These are phyloP conservation scores for Selene dorsalis DNA, from an alignment of 2,797 vertebrate species.

Conservation along the genomic window DNA sequence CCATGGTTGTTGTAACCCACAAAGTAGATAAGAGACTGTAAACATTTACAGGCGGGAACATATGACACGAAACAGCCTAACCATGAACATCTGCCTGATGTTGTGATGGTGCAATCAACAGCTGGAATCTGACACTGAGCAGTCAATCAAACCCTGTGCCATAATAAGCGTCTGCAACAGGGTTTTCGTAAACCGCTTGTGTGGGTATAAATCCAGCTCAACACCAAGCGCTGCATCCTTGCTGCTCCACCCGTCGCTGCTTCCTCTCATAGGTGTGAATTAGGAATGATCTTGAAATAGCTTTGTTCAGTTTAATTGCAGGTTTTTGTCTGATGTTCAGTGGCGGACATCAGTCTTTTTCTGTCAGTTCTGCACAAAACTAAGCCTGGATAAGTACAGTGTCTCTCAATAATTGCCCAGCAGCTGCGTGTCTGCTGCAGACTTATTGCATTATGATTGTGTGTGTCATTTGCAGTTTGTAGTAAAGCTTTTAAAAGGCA, in stretches of 20 bases:
- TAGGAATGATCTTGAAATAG: not conserved
- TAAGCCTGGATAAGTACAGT: not conserved
- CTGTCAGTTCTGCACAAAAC: not conserved
- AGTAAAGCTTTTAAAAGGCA: not conserved
- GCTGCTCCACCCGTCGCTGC: not conserved
- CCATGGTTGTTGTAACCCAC: not conserved
- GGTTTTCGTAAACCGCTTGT: not conserved
- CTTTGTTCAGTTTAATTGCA: not conserved
- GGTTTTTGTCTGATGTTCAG: not conserved
- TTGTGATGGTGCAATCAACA: not conserved
- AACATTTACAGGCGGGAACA: not conserved
- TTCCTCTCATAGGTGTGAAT: not conserved
- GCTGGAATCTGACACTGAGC: too few relatives aligned
- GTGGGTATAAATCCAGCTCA: not conserved
- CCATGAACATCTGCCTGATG: not conserved
- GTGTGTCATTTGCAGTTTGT: not conserved
- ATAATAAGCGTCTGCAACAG: too few relatives aligned
- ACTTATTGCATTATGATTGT: not conserved
- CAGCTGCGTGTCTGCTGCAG: not conserved
- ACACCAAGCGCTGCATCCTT: not conserved
- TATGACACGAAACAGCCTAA: not conserved
- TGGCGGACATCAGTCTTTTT: not conserved
- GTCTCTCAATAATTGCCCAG: not conserved
- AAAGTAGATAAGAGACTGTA: not conserved
- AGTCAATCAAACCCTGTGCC: too few relatives aligned